phyloP scores from a whole-genome alignment of 1,140 invertebrate species.

The Ruditapes philippinarum region DNA sequence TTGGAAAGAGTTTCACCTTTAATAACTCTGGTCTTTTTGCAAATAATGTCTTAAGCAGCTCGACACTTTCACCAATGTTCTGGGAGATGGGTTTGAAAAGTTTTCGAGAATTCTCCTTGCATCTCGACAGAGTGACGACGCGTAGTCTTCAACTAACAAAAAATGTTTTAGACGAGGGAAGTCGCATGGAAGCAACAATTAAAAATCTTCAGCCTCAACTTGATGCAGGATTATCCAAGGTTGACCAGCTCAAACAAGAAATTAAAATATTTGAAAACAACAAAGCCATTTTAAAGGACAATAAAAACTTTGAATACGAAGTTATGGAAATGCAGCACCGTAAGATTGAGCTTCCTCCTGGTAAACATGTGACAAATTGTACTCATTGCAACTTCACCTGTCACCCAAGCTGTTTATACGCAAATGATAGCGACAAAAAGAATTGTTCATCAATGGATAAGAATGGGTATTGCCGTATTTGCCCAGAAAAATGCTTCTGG shows the following conservation, averaged over 20 bases:
- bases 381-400: constrained; percentile 63
- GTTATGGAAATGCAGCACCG: constrained; percentile 25
- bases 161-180: constrained; percentile 51
- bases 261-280: constrained; percentile 35
- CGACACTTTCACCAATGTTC: constrained; percentile 54
- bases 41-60: not conserved
- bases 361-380: constrained; percentile 64
- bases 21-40: constrained; percentile 52
- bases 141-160: constrained; percentile 51
- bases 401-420: constrained; percentile 46
- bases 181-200: constrained; percentile 24
- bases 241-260: constrained; percentile 35
- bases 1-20: constrained; percentile 45
- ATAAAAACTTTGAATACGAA: constrained; percentile 61
- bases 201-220: constrained; percentile 45
- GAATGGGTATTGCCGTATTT: constrained; percentile 29
- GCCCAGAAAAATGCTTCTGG: constrained; percentile 36
- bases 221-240: constrained; percentile 3
- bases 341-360: not conserved
- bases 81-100: constrained; percentile 63
- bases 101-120: constrained; percentile 31
- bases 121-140: constrained; percentile 7
- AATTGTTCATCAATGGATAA: constrained; percentile 5
- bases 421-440: constrained; percentile 14
- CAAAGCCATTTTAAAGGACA: constrained; percentile 38